Percentiles rank a stretch among this genome's conserved stretches.
Evolutionary conservation across 2,888 invertebrate species (phyloP).

Genomic region (Rotaria magnacalcarata): DNA sequence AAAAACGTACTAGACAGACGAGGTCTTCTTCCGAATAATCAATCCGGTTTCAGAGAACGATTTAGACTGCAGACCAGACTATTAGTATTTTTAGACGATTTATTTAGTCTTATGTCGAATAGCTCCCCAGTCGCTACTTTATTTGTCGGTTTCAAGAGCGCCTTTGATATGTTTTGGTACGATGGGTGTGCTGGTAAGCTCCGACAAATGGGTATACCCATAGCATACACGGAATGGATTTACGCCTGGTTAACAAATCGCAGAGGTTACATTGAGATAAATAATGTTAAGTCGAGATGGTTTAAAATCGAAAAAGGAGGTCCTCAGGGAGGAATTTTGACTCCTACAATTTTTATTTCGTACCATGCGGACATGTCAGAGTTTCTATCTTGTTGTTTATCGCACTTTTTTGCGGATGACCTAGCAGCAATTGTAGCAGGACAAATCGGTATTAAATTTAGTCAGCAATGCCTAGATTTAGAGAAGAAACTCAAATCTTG

Average conservation of each 20-base stretch:
- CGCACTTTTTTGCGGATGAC: too few species aligned
- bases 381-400: too few species aligned
- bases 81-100: neutral
- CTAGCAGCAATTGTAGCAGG: too few species aligned
- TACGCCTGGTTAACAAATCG: too few species aligned
- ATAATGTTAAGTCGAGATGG: neutral
- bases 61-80: neutral
- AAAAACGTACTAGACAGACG: too few species aligned
- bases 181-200: neutral
- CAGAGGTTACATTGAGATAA: neutral
- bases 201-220: neutral
- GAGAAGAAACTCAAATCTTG: neutral
- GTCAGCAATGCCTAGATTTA: neutral
- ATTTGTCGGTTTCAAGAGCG: neutral
- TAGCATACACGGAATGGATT: neutral
- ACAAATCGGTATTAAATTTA: too few species aligned
- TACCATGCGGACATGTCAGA: neutral
- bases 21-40: neutral
- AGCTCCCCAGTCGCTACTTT: neutral
- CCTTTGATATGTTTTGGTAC: neutral
- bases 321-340: neutral
- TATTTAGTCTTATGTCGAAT: slow-evolving; percentile 1
- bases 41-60: neutral
- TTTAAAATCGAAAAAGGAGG: neutral
- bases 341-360: neutral